Evolutionary conservation across 2,113 vertebrate species (phyloP).

Genomic region (Apteryx owenii): DNA sequence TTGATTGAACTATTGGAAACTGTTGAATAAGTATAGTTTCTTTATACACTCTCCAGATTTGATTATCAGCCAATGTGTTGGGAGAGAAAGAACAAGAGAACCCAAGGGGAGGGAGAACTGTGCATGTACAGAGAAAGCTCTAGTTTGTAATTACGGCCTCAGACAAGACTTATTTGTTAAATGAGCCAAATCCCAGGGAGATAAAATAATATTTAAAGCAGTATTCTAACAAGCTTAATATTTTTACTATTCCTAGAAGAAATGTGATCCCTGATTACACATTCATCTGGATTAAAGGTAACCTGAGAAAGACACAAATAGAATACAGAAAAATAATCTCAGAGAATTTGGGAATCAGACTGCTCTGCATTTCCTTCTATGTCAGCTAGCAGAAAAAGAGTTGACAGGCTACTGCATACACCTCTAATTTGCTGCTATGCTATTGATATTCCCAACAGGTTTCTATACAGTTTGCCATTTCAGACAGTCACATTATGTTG

Average conservation of each 20-base stretch:
- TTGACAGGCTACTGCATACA: not conserved
- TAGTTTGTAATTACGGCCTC: not conserved
- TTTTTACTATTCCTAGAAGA: not conserved
- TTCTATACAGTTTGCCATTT: conserved; percentile 8
- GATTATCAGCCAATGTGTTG: not conserved
- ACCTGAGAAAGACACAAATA: not conserved
- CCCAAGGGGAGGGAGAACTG: not conserved
- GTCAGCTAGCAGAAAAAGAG: not conserved
- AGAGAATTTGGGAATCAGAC: not conserved
- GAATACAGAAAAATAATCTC: not conserved
- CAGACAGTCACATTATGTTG: conserved; percentile 1
- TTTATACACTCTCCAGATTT: not conserved
- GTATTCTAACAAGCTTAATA: not conserved
- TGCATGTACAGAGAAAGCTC: not conserved
- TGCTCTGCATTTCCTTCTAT: not conserved
- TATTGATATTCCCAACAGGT: not conserved
- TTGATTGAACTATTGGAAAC: not conserved
- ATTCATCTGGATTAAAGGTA: not conserved
- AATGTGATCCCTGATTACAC: not conserved
- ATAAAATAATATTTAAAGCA: not conserved
- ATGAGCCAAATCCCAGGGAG: not conserved
- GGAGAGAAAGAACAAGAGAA: not conserved
- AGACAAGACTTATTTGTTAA: not conserved
- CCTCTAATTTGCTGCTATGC: not conserved
- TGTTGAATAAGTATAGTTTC: not conserved